phyloP scores from a whole-genome alignment of 2,113 vertebrate species.

The Xerus inauris region DNA sequence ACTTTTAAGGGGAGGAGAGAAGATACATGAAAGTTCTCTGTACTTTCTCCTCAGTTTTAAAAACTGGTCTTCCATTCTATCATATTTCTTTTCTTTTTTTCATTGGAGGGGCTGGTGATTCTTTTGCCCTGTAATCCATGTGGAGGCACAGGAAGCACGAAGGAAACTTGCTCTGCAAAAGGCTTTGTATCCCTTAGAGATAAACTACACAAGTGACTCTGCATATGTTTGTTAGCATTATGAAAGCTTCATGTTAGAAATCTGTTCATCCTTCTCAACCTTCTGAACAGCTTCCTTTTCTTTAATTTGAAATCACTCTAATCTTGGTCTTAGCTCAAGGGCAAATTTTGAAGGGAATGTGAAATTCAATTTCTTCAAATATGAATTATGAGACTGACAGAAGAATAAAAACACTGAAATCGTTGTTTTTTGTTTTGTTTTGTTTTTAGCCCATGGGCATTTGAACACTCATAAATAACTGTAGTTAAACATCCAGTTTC shows the following conservation, averaged over 20 bases:
- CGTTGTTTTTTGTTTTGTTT: constrained; percentile 59
- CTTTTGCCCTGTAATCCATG: background rate
- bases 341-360: constrained; percentile 58
- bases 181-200: background rate
- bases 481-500: constrained; percentile 57
- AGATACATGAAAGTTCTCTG: background rate
- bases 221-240: background rate
- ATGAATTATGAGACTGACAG: constrained; percentile 57
- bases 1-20: background rate
- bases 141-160: background rate
- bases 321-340: constrained; percentile 62
- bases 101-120: background rate
- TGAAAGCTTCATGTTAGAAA: background rate
- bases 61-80: too few species aligned
- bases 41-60: background rate
- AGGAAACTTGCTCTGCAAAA: background rate
- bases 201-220: background rate
- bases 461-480: constrained; percentile 57
- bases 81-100: background rate
- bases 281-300: constrained; percentile 50
- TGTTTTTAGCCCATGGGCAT: constrained; percentile 58
- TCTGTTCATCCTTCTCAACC: background rate
- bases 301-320: constrained; percentile 60
- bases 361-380: constrained; percentile 67
- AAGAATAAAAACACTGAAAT: constrained; percentile 63